phyloP scores from a whole-genome alignment of 2,797 vertebrate genomes.

The Phataginus tricuspis region DNA sequence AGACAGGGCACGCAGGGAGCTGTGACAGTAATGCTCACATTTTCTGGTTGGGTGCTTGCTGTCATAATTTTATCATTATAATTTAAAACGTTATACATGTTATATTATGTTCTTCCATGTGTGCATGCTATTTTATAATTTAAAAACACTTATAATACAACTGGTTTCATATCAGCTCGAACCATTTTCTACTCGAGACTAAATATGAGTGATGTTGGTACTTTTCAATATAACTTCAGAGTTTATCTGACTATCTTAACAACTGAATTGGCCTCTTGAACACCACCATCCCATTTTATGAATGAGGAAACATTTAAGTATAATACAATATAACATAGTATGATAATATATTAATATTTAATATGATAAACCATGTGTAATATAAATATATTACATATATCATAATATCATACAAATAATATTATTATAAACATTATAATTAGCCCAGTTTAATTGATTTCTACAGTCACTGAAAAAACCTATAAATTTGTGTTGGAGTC shows the following conservation, averaged over 20 bases:
- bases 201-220: background rate
- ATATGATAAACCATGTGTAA: too few relatives aligned
- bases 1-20: background rate
- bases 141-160: background rate
- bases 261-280: background rate
- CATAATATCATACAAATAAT: too few relatives aligned
- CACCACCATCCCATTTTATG: background rate
- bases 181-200: background rate
- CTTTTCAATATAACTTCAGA: background rate
- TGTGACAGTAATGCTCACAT: background rate
- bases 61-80: background rate
- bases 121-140: background rate
- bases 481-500: background rate
- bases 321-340: too few relatives aligned
- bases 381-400: too few relatives aligned
- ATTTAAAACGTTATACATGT: background rate
- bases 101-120: background rate
- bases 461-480: background rate
- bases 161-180: background rate
- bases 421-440: background rate
- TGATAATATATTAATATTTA: too few relatives aligned
- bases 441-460: background rate
- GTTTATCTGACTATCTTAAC: background rate
- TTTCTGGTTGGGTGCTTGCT: background rate
- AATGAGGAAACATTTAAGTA: background rate